Evolutionary conservation across 2,797 vertebrate genomes (phyloP), one percentile per base, ranked within the genome.

Genomic region (Emydoidea blandingii): DNA sequence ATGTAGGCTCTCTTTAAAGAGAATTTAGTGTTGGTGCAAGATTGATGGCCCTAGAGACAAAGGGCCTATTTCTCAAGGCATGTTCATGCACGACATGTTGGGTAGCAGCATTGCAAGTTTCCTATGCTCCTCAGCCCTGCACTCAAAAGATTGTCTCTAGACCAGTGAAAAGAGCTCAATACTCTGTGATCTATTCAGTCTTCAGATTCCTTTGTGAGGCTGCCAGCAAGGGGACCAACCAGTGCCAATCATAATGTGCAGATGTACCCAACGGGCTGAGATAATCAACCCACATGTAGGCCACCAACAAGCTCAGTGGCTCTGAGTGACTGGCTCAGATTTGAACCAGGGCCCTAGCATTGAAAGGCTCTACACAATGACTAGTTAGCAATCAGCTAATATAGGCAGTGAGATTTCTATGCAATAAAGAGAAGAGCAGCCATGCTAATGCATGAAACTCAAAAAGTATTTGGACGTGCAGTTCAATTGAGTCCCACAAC

Each of bases 161-260:
- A 62, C 59, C 14, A 34, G 59, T 62, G 31, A 34, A 15, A 34
- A 27, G 59, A 27, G 14, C 59, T 62, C 14, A 7, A 34, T 62
- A 14, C 29, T 62, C 59, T 62, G 19, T 47, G 44, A 41, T 81
- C 74, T 53, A 92, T 81, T 76, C 49, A 81, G 78, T 34, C 91
- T 89, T 92, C 65, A 37, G 88, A 82, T 89, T 37, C 47, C 11
- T 81, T 92, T 78, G 49, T 65, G 53, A 65, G 91, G 62, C 82
- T 92, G 76, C 76, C 86, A 88, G 85, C 81, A 92, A 57, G 50
- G 21, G 59, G 53, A 62, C 91, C 91, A 84, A 85, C 74, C 88
- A 89, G 52, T 89, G 91, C 83, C 82, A 85, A 85, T 89, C 83
- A 89, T 15, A 15, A 34, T n/a, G 27, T 47, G 53, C 34, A 81